Base-by-base conservation (phyloP, 1,140 invertebrate species). In the Portunus trituberculatus region DNA sequence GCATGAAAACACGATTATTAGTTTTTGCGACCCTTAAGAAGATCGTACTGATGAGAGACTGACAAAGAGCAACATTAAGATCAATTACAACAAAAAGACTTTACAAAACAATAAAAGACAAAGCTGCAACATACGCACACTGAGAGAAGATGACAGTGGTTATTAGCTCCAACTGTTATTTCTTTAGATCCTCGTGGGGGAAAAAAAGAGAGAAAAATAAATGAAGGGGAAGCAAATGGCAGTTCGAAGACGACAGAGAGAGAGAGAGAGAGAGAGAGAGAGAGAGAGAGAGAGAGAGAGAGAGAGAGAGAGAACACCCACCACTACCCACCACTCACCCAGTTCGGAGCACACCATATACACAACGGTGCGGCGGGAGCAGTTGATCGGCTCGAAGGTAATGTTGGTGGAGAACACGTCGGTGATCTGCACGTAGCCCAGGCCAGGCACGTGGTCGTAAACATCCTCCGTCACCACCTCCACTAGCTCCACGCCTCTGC, bases 331-430 rank as follows among this genome's bases (percentile, higher is more conserved):
- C 0, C 4, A 83, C 97, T 97, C 97, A 98, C 98, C 98, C 96
- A 98, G 97, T 96, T 98, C 97, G 76, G 98, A 97, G 96, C 98
- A 99, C 8, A 97, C 97, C 39, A 99, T 98, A 97, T 98, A 98
- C 88, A 99, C 97, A 20, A 99, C 98, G 97, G 98, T 98, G 95
- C 98, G 98, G n/a, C 97, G 97, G 0, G 98, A 98, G 96, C 98
- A 99, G 48, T 98, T 97, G 16, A 98, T 98, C 94, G 98, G 97
- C 16, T 98, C 97, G 96, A 99, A 99, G 28, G 98, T 98, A 39
- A 99, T 98, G 97, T 99, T 98, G 4, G 98, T 97, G 3, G 98
- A 98, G 67, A 94, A 95, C 90, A 96, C 96, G 87, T 96, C 96
- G 20, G 95, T 95, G 46, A 96, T 96, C 94, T 96, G 96, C 32